Base-by-base conservation (phyloP, 2,888 invertebrate species). In the Euplexia lucipara region DNA sequence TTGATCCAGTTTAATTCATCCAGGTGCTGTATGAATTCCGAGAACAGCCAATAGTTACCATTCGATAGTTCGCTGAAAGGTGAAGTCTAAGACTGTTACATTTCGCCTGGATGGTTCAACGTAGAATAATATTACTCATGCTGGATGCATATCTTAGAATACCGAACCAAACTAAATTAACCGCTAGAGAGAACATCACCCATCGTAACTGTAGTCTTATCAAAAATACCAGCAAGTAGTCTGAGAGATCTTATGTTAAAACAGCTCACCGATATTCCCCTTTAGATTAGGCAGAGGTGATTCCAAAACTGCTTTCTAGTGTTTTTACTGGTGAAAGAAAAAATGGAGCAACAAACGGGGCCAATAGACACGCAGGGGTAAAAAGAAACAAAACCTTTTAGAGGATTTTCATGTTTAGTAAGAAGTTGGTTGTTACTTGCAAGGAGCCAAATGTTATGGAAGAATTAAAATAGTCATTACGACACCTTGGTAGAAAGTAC, bases 91-190 rank as follows among this genome's bases (percentile, higher is more conserved):
- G 26, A 57, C 34, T n/a, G 35, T 20, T 57, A 18, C 10, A 16
- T 39, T 5, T 26, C n/a, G n/a, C 32, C n/a, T 70, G 18, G 37
- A 14, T 32, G 35, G n/a, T 37, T 70, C n/a, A 26, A 44, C 48
- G 35, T 62, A 22, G 18, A 71, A 71, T 49, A 63, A 71, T 63
- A 66, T n/a, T 32, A n/a, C 16, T 32, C 14, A 1, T 12, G 47
- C 32, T 9, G 8, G 18, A 6, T 41, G 63, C 44, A 51, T 30
- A 39, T 26, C 64, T 32, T 61, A 30, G 35, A 48, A 48, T 32
- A 22, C 30, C 42, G 35, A 66, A 49, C n/a, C 10, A 26, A 70
- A 49, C n/a, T 9, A 26, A 70, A 65, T 70, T 45, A 48, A 64
- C 41, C n/a, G 30, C 0, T 45, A 41, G 32, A 34, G 37, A 41